Evolutionary conservation across 2,888 invertebrate species (phyloP), one percentile per base, ranked within the genome.

Genomic region (Bombylius discolor): DNA sequence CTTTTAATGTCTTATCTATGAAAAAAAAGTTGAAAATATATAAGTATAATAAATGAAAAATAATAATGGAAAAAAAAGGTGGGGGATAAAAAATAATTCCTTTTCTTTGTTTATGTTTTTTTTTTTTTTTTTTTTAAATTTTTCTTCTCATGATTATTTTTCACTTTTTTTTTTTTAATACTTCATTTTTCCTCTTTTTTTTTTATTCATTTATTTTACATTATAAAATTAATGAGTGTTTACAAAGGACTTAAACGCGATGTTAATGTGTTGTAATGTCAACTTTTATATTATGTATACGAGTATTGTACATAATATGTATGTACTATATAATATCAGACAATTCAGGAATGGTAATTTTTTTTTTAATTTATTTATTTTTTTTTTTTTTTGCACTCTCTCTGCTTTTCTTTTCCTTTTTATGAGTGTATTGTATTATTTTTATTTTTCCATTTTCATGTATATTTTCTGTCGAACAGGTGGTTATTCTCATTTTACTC

Each of bases 161-260:
- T n/a, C n/a, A 33, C 32, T 48, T 11, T 11, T 48, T 12, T 13
- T 12, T 33, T 49, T 49, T 49, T 49, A 31, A 34, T 49, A 34
- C 44, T 13, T 13, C 13, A 23, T 46, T 46, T 23, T 46, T 46
- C 13, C 46, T 46, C 5, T 8, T 47, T 47, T 47, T 7, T 47
- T 49, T 49, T 36, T 49, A n/a, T 42, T 55, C 42, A 56, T 49
- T 56, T 56, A 49, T 51, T 52, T 55, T 49, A 49, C 52, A 59
- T 59, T 42, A 23, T 59, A 55, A 59, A 53, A 59, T 59, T 59
- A 57, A 59, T 57, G 53, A 55, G 49, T 59, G 55, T 59, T 59
- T 59, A 52, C 57, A 55, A 51, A 59, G 50, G 53, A 59, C 55
- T 59, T 55, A 48, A 50, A 11, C 55, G 57, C 55, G 57, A 49